Evolutionary conservation across 2,113 vertebrate species (phyloP).

Genomic region (Chamaetylas fuelleborni): DNA sequence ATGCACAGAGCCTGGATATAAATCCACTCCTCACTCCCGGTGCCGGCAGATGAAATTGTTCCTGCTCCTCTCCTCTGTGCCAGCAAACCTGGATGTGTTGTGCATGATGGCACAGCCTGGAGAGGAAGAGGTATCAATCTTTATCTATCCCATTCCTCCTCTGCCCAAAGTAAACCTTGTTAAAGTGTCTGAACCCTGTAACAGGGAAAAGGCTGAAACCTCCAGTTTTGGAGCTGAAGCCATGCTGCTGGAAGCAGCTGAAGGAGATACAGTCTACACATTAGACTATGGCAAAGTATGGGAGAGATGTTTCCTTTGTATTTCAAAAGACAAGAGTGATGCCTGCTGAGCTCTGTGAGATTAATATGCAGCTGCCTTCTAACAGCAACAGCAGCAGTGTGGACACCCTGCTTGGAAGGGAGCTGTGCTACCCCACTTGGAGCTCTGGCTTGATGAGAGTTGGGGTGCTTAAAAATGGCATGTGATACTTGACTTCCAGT

Average conservation of each 20-base stretch:
- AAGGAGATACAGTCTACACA: not conserved
- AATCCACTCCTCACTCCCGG: not conserved
- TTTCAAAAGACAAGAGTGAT: not conserved
- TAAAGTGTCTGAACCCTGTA: not conserved
- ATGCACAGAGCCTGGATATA: not conserved
- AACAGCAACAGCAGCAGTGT: not conserved
- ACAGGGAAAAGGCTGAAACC: not conserved
- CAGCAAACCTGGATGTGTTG: not conserved
- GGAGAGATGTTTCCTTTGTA: not conserved
- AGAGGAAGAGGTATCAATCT: not conserved
- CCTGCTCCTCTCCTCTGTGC: no score
- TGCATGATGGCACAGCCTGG: not conserved
- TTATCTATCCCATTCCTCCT: not conserved
- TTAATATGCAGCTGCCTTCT: not conserved
- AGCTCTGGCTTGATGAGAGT: not conserved
- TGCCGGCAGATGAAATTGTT: not conserved
- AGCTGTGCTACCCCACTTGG: rapidly evolving
- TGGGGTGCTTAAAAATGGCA: not conserved
- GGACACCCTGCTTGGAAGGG: not conserved
- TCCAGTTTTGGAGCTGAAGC: not conserved
- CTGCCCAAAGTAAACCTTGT: not conserved
- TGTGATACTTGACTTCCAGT: not conserved
- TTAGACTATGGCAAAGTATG: not conserved
- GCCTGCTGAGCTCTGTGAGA: not conserved
- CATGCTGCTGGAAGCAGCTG: not conserved